phyloP scores from a whole-genome alignment of 2,113 vertebrate species.

The Arvicanthis niloticus region DNA sequence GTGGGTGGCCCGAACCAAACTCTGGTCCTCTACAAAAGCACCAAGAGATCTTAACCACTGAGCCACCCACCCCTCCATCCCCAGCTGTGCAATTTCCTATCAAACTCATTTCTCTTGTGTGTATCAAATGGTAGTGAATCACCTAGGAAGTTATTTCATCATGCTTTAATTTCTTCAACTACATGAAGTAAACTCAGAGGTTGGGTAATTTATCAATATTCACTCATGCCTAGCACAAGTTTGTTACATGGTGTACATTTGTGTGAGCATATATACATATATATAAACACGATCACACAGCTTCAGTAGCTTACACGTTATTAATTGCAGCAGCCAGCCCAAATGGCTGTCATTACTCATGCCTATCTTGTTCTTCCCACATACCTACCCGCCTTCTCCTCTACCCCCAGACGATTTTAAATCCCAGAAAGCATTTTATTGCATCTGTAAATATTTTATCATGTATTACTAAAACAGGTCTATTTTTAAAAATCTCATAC shows the following conservation, averaged over 20 bases:
- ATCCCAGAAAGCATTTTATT: constrained; percentile 7
- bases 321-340: neutral
- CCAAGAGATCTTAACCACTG: neutral
- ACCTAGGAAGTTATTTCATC: neutral
- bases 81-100: neutral
- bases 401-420: neutral
- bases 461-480: neutral
- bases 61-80: neutral
- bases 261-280: neutral
- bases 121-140: neutral
- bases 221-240: neutral
- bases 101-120: neutral
- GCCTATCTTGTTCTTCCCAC: neutral
- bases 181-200: neutral
- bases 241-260: neutral
- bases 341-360: neutral
- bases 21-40: neutral
- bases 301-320: neutral
- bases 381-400: neutral
- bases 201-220: neutral
- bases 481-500: neutral
- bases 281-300: neutral
- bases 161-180: neutral
- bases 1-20: neutral
- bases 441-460: neutral